Evolutionary conservation across 1,140 invertebrate species (phyloP), one percentile per base, ranked within the genome.

Genomic region (Wiebesia pumilae): DNA sequence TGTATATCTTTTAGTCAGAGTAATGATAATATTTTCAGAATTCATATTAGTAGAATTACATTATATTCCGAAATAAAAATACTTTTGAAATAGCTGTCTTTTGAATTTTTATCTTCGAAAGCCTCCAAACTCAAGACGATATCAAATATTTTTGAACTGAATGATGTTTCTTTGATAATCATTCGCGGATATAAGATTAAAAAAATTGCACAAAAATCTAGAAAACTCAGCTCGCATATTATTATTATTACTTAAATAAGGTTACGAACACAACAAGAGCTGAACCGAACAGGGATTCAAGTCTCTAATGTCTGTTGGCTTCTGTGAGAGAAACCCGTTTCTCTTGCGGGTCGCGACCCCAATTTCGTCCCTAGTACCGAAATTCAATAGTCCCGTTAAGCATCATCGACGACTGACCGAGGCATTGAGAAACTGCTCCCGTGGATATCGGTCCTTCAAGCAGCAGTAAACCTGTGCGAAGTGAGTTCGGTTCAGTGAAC

Each of bases 311-410:
- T 14, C 14, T 14, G 43, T 14, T 6, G 38, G 2, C 1, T 54
- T 16, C 30, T 27, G n/a, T 71, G n/a, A 0, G 35, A 6, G 35
- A 67, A 62, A 27, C 19, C 24, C 58, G 69, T 71, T 38, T 10
- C 80, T 51, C 47, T 33, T 12, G 47, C 54, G 78, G 35, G 19
- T 40, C 30, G 51, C 35, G 51, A 62, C 54, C 78, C 43, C 51
- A 80, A 81, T 81, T 67, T 81, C 33, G 14, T 67, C n/a, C 54
- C 2, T 27, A 43, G 21, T 40, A 35, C 38, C 80, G 62, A 71
- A 82, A 69, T 82, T 82, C 65, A 82, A 82, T 69, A 82, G 33
- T 0, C 3, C 65, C 62, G 38, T 69, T 69, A 51, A 51, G 80
- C 80, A 82, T 71, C 80, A 69, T 71, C 27, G 80, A 69, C 1